Evolutionary conservation across 2,113 vertebrate genomes (phyloP).

Genomic region (Mus spicilegus): DNA sequence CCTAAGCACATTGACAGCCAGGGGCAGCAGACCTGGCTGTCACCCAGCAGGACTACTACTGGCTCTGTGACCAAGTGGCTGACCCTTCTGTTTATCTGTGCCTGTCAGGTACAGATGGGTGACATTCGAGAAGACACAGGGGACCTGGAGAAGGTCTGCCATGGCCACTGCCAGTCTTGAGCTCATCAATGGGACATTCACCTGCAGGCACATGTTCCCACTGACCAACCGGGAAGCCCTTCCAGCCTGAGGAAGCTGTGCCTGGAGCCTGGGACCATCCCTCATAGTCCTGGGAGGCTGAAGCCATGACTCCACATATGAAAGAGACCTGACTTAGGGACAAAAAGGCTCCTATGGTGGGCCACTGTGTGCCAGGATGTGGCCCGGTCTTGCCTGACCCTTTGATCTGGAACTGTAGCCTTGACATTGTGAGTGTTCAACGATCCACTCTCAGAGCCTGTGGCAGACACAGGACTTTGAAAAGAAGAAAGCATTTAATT

Average conservation of each 20-base stretch:
- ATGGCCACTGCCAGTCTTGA: rapidly evolving
- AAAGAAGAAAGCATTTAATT: background rate
- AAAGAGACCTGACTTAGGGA: background rate
- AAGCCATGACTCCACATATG: background rate
- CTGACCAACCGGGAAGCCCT: rapidly evolving
- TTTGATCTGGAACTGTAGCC: background rate
- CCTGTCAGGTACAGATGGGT: background rate
- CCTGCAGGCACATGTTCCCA: background rate
- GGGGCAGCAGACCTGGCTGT: background rate
- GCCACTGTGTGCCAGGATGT: rapidly evolving
- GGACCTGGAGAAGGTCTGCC: background rate
- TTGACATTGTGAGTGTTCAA: background rate
- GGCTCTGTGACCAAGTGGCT: background rate
- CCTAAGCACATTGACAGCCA: rapidly evolving
- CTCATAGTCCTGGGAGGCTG: no score
- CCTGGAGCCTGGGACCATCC: background rate
- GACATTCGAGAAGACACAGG: no score
- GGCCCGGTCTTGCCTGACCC: rapidly evolving
- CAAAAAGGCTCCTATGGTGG: background rate
- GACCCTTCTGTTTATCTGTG: background rate
- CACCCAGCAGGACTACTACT: background rate
- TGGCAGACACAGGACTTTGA: no score
- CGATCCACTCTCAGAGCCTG: background rate
- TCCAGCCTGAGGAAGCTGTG: rapidly evolving
- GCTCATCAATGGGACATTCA: background rate